Conservation (phyloP, 1,140 invertebrate species). For the Panagrolaimus sp. region DNA sequence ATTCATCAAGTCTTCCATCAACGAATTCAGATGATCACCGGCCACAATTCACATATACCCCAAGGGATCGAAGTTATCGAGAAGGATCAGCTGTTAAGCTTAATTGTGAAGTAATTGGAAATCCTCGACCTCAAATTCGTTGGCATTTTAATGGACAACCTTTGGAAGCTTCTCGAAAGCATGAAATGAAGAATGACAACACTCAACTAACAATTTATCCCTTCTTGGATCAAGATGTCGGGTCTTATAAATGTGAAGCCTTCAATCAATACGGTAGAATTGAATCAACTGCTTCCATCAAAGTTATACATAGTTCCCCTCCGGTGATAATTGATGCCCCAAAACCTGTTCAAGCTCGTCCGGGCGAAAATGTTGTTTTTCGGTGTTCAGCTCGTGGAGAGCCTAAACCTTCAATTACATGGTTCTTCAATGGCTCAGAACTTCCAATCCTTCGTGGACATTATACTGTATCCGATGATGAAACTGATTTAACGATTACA, state of each 20-base stretch:
- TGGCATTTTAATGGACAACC: constrained; percentile 48
- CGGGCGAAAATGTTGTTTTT: constrained; percentile 34
- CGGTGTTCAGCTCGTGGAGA: constrained; percentile 41
- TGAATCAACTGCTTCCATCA: constrained; percentile 31
- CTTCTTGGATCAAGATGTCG: constrained; percentile 57
- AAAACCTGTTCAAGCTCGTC: constrained; percentile 16
- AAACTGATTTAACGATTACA: constrained; percentile 46
- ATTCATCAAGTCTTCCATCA: background rate
- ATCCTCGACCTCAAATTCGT: constrained; percentile 49
- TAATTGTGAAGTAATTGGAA: constrained; percentile 52
- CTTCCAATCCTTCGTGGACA: constrained; percentile 51
- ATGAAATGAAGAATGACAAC: constrained; percentile 38
- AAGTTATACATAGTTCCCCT: constrained; percentile 35
- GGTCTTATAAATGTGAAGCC: constrained; percentile 52
- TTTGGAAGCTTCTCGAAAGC: constrained; percentile 45
- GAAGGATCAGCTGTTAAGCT: constrained; percentile 53
- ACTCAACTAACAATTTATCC: constrained; percentile 54
- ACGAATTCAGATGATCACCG: background rate
- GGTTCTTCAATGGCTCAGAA: constrained; percentile 56
- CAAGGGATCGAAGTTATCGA: constrained; percentile 45
- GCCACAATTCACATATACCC: constrained; percentile 51
- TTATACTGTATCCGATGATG: constrained; percentile 48
- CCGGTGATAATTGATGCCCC: constrained; percentile 45
- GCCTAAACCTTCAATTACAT: constrained; percentile 48
- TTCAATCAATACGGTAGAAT: constrained; percentile 40